Evolutionary conservation across 2,888 invertebrate species (phyloP).

Genomic region (Acronicta psi): DNA sequence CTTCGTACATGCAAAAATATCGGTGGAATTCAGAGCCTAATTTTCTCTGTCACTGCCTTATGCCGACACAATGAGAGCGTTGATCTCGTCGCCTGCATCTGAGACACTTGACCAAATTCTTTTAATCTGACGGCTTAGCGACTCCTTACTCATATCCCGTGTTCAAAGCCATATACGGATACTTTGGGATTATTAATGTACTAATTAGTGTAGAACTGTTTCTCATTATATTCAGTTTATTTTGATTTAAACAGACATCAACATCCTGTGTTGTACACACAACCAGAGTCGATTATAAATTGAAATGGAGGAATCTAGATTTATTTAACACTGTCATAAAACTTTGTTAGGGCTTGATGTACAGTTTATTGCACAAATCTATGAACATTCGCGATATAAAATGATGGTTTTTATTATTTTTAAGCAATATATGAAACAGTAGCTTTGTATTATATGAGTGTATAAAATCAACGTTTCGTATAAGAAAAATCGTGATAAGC

Average conservation of each 20-base stretch:
- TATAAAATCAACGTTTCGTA: no score
- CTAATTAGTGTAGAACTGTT: constrained; percentile 31
- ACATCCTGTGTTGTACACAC: constrained; percentile 26
- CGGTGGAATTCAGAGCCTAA: constrained; percentile 85
- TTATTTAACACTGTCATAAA: constrained; percentile 13
- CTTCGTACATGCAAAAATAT: constrained; percentile 85
- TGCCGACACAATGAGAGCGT: constrained; percentile 85
- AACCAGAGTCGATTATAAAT: constrained; percentile 14
- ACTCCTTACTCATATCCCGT: constrained; percentile 64
- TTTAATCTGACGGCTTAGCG: constrained; percentile 65
- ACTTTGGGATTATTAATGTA: constrained; percentile 36
- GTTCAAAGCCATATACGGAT: constrained; percentile 63
- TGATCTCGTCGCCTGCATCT: constrained; percentile 81
- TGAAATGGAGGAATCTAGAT: constrained; percentile 24
- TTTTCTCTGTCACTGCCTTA: constrained; percentile 84
- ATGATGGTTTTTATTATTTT: no score
- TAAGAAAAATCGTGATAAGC: no score
- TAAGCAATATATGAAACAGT: no score
- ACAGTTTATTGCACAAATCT: constrained; percentile 12
- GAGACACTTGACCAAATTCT: constrained; percentile 80
- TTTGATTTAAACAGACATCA: constrained; percentile 12
- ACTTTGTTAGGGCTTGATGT: constrained; percentile 1
- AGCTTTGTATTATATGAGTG: no score
- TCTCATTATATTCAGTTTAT: constrained; percentile 22
- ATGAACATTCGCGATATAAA: constrained; percentile 6